phyloP scores from a whole-genome alignment of 2,113 vertebrate genomes.

The Brachyhypopomus gauderio region DNA sequence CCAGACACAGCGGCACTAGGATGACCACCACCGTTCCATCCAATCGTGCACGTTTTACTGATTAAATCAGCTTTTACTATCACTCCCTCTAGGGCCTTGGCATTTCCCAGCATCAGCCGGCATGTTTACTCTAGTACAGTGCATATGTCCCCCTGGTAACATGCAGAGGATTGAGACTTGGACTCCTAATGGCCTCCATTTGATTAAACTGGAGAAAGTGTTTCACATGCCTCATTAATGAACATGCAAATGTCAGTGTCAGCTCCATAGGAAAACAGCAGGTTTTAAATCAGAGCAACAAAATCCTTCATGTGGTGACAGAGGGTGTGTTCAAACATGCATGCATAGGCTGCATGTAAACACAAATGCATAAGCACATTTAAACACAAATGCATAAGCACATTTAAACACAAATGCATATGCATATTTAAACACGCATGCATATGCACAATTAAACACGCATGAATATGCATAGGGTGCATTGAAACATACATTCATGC shows the following conservation, averaged over 20 bases:
- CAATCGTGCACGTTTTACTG: background rate
- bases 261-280: background rate
- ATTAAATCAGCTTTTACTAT: slow-evolving; percentile 14
- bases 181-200: background rate
- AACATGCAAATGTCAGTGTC: slow-evolving; percentile 17
- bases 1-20: background rate
- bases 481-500: too few species aligned
- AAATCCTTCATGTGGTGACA: background rate
- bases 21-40: background rate
- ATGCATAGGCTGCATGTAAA: background rate
- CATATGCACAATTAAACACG: slow-evolving; percentile 5
- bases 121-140: background rate
- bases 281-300: background rate
- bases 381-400: background rate
- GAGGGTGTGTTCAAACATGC: background rate
- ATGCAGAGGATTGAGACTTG: slow-evolving; percentile 3
- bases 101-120: background rate
- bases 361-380: background rate
- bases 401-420: too few species aligned
- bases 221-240: background rate
- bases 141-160: background rate
- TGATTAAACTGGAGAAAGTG: slow-evolving; percentile 19
- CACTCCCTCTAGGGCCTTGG: background rate
- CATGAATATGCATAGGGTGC: too few species aligned
- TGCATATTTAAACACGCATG: slow-evolving; percentile 3